Conservation (phyloP, 2,113 vertebrate species). For the Pedionomus torquatus region DNA sequence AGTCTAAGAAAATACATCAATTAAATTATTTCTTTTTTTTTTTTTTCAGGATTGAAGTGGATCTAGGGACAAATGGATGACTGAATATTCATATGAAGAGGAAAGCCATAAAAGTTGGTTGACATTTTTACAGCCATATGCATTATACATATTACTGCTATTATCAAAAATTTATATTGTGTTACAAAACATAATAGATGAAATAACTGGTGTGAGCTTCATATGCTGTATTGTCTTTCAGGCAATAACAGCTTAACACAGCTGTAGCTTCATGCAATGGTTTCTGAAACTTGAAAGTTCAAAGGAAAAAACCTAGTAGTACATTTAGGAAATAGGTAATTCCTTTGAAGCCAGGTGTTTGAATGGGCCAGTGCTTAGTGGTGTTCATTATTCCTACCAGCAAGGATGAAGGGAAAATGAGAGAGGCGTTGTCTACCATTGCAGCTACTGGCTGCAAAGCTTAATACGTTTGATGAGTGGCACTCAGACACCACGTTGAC, state of each 20-base stretch:
- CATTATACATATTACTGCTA: not conserved
- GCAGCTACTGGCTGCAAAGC: not conserved
- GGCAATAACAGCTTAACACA: not conserved
- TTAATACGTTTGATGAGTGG: not conserved
- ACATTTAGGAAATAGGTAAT: not conserved
- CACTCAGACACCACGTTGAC: not conserved
- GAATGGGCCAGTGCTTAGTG: not conserved
- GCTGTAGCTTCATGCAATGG: not conserved
- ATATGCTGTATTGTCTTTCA: not conserved
- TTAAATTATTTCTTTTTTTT: slow-evolving; percentile 8
- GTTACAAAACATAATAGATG: not conserved
- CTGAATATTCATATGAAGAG: slow-evolving; percentile 77
- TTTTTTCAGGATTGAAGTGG: slow-evolving; percentile 73
- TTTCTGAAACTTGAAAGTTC: not conserved
- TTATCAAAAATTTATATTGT: slow-evolving; percentile 1
- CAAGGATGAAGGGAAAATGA: not conserved
- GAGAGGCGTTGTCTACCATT: not conserved
- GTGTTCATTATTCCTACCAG: not conserved
- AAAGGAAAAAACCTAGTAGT: not conserved
- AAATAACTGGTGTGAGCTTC: not conserved
- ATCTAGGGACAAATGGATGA: slow-evolving; percentile 69
- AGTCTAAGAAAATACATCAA: not conserved
- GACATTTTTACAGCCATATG: slow-evolving; percentile 33
- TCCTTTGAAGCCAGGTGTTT: not conserved
- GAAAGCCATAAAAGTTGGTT: slow-evolving; percentile 78